Evolutionary conservation across 2,113 vertebrate species (phyloP), one percentile per base, ranked within the genome.

Genomic region (Pyxicephalus adspersus): DNA sequence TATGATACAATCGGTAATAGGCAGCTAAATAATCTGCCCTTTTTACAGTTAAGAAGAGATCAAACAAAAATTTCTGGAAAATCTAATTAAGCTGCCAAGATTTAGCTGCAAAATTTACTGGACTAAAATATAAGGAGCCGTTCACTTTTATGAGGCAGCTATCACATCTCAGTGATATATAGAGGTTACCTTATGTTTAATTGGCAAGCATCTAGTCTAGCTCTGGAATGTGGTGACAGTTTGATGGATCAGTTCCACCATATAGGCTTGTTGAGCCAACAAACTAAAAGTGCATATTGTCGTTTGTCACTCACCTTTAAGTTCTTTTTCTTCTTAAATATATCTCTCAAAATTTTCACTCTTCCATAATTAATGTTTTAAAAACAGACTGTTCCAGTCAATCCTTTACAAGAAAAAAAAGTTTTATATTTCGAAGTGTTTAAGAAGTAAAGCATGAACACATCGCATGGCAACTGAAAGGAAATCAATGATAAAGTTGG

Each of bases 231-330:
- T 89, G 85, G 87, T 94, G 96, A 96, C 96, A 96, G 89, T 86
- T 92, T 96, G 95, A 98, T 95, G 90, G 92, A 97, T 98, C 89
- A 85, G 90, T 94, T 93, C 91, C 90, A 91, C 89, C 85, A 84
- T 91, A 94, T 93, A 92, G 95, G 92, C 92, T 92, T 93, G 91
- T 92, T 96, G 93, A 96, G 95, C 92, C 93, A 94, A 92, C 92
- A 90, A 84, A 90, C 79, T 83, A 85, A 83, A 86, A 92, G 90
- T 89, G 89, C 87, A 90, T 97, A 97, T 97, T 96, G 96, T 92
- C 95, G 94, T 96, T 97, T 97, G 94, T 94, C 95, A 94, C 90
- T 96, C 95, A 96, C 89, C 84, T 79, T 85, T 83, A 85, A 89
- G 83, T 88, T 89, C 88, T 87, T 75, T 85, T 89, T 92, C 89